Conservation (phyloP, 2,888 invertebrate species). For the Blomia tropicalis region DNA sequence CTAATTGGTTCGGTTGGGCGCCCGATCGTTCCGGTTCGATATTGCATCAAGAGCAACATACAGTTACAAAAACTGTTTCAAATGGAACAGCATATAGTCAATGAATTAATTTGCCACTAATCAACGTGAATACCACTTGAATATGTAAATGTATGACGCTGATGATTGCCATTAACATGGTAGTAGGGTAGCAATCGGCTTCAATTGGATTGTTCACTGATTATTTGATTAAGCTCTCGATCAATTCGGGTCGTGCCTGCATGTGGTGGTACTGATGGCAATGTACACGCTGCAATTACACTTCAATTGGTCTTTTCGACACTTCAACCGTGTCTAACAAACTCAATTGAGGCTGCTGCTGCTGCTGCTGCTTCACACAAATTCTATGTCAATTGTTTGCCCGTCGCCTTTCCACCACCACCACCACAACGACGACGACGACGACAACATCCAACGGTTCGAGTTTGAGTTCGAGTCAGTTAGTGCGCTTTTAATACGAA, state of each 20-base stretch:
- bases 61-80: too few relatives aligned
- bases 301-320: slow-evolving; percentile 7
- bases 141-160: not conserved
- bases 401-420: too few relatives aligned
- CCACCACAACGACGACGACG: too few relatives aligned
- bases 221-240: slow-evolving; percentile 12
- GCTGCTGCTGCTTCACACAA: not conserved
- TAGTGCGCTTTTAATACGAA: slow-evolving; percentile 10
- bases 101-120: too few relatives aligned
- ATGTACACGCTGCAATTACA: not conserved
- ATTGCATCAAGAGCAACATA: too few relatives aligned
- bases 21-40: too few relatives aligned
- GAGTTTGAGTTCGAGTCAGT: not conserved
- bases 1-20: too few relatives aligned
- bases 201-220: slow-evolving; percentile 1
- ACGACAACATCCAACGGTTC: not conserved
- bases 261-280: not conserved
- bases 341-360: slow-evolving; percentile 8
- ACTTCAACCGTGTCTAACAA: slow-evolving; percentile 12
- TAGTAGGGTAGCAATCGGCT: not conserved
- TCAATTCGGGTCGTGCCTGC: slow-evolving; percentile 8
- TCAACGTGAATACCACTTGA: too few relatives aligned
- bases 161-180: not conserved
- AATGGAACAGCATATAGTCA: too few relatives aligned
- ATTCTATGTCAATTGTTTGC: not conserved